Conservation (phyloP, 2,113 vertebrate genomes). For the Cercopithecus mona region DNA sequence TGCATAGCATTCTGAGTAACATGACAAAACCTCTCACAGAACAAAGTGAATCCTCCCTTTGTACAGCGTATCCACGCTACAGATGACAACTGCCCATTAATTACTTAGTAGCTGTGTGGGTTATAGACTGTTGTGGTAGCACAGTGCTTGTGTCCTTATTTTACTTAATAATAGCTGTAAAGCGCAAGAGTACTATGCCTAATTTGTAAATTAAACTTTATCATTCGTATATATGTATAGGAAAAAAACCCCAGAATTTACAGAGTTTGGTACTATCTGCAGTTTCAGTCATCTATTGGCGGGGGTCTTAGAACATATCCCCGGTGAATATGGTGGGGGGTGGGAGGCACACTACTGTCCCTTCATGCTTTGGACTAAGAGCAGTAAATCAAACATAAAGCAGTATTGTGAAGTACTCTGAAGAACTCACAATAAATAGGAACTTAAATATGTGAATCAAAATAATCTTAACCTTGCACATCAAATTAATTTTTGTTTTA, state of each 20-base stretch:
- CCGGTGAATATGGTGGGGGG: not conserved
- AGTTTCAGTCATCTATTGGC: not conserved
- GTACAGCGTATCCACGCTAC: not conserved
- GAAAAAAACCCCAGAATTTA: not conserved
- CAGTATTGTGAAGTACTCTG: not conserved
- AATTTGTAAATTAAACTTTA: not conserved
- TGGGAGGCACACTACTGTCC: not conserved
- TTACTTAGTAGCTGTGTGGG: not conserved
- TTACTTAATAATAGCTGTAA: not conserved
- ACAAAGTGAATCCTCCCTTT: not conserved
- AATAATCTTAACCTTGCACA: not conserved
- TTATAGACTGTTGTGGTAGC: not conserved
- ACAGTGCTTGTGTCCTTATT: not conserved
- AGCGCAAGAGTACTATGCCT: not conserved
- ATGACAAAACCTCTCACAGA: not conserved
- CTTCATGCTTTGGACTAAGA: not conserved
- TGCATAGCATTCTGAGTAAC: not conserved
- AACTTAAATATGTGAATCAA: not conserved
- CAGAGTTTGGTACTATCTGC: not conserved
- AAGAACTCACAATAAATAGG: not conserved
- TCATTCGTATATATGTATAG: not conserved
- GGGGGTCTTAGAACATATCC: not conserved
- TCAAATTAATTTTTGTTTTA: conserved; percentile 14
- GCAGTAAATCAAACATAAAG: not conserved
- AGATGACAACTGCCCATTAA: not conserved